Conservation (phyloP, 1,140 invertebrate species). For the Hypothenemus hampei region DNA sequence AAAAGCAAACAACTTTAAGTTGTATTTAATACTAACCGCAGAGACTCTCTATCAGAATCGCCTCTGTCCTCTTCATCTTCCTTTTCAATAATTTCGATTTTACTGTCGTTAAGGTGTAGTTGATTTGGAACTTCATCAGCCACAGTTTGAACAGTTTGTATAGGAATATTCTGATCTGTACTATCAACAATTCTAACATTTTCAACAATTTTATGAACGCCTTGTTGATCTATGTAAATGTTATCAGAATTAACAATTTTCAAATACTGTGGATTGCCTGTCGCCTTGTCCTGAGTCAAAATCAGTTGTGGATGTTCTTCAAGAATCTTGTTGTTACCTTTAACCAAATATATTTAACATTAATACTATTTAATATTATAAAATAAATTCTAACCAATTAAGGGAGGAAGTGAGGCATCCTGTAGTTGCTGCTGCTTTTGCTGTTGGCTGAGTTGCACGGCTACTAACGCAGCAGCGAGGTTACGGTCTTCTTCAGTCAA, state of each 20-base stretch:
- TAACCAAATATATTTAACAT: too few species aligned
- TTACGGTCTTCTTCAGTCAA: constrained; percentile 51
- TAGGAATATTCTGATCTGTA: constrained; percentile 18
- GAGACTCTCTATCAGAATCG: constrained; percentile 38
- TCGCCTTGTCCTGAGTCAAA: constrained; percentile 35
- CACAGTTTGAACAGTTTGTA: constrained; percentile 8
- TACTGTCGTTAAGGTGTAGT: constrained; percentile 8
- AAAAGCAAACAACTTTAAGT: background rate
- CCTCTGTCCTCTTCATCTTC: constrained; percentile 39
- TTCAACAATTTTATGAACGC: constrained; percentile 32
- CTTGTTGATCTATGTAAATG: constrained; percentile 37
- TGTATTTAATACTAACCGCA: constrained; percentile 18
- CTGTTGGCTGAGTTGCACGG: constrained; percentile 51
- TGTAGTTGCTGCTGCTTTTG: constrained; percentile 48
- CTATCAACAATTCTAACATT: constrained; percentile 25
- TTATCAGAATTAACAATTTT: constrained; percentile 42
- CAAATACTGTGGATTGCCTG: constrained; percentile 34
- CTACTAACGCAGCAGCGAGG: constrained; percentile 50
- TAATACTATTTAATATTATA: too few species aligned
- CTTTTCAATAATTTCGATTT: constrained; percentile 32
- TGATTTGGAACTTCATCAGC: constrained; percentile 1
- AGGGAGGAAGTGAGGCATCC: constrained; percentile 30
- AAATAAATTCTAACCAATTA: constrained; percentile 23
- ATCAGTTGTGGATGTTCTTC: constrained; percentile 37
- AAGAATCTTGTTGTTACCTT: constrained; percentile 34